Evolutionary conservation across 1,140 invertebrate genomes (phyloP), one percentile per base, ranked within the genome.

Genomic region (Drosophila auraria): DNA sequence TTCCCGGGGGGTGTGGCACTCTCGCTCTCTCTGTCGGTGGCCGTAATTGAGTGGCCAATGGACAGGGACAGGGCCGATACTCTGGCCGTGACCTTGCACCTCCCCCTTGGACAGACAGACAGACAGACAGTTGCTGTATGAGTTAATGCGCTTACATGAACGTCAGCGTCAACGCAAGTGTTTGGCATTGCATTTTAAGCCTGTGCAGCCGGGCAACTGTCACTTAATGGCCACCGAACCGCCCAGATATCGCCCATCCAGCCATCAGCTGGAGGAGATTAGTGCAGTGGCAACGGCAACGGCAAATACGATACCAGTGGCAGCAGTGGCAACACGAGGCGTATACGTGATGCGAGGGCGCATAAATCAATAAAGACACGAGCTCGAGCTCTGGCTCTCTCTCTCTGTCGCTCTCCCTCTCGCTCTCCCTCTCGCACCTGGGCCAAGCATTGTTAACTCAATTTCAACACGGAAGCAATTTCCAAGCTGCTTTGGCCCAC

Each of bases 391-490:
- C 30, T 63, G 5, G 33, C 33, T 33, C 33, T 33, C 33, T 33
- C 33, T 8, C 33, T 33, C 33, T 33, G 20, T 20, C 20, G 20
- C 30, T 30, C 25, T 54, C 5, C 1, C 40, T 25, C 20, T 23
- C 25, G 11, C n/a, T 53, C 17, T 44, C 61, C 47, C 49, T 49
- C 56, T 62, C 59, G 38, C 77, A 62, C 62, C 49, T 40, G 50
- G 40, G 60, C 59, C 83, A 50, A 74, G 80, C 73, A 78, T 81
- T 83, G 78, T 83, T 87, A 87, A 87, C 83, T 87, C 80, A 83
- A 87, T 87, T 87, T 87, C 73, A 71, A 87, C 84, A 87, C 84
- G 84, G 84, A 87, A 83, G 80, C 83, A 87, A 82, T 80, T 83
- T 74, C 45, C 77, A 57, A 68, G 58, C 72, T 78, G 78, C 27